Percentiles rank a stretch among this genome's conserved stretches.
phyloP scores from a whole-genome alignment of 2,888 invertebrate species.

The Siphlonurus alternatus region DNA sequence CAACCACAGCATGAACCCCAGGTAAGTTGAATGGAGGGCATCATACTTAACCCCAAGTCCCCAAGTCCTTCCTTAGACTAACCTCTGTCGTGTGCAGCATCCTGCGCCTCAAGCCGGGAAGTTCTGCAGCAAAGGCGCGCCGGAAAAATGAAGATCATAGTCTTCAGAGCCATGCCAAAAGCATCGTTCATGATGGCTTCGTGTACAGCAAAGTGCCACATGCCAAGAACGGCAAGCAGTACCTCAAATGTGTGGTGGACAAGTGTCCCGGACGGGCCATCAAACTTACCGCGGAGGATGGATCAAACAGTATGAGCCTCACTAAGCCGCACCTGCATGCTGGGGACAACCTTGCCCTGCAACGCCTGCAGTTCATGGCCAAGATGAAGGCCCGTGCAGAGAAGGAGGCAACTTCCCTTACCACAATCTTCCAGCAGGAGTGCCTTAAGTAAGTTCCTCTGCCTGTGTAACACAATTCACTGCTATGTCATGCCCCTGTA shows the following conservation, averaged over 20 bases:
- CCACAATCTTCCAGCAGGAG: background rate
- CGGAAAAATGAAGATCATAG: background rate
- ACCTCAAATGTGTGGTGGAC: background rate
- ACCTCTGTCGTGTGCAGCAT: background rate
- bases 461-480: too few species aligned
- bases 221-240: background rate
- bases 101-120: background rate
- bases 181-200: background rate
- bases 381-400: background rate
- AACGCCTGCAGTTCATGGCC: background rate
- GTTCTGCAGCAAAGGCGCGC: background rate
- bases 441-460: background rate
- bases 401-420: background rate
- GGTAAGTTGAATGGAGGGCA: background rate
- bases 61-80: too few species aligned
- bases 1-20: background rate
- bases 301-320: background rate
- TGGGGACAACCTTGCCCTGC: background rate
- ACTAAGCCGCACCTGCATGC: background rate
- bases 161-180: background rate
- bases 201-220: background rate
- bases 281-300: background rate
- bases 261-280: background rate
- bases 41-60: background rate
- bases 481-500: too few species aligned